Conservation (phyloP, 1,140 invertebrate genomes). For the Orius insidiosus region DNA sequence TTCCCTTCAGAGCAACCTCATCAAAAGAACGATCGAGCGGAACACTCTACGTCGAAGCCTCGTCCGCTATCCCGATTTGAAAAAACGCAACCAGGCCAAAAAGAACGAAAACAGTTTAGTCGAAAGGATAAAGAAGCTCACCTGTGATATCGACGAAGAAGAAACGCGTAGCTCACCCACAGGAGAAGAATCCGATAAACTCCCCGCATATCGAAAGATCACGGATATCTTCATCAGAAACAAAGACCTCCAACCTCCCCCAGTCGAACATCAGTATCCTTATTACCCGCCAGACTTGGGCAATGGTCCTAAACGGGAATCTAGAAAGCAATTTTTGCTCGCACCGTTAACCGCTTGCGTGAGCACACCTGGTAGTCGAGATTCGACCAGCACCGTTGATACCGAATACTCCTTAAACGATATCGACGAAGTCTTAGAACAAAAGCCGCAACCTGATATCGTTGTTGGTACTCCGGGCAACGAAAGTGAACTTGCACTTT, state of each 20-base stretch:
- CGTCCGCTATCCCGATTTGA: slow-evolving; percentile 36
- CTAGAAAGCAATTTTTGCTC: slow-evolving; percentile 51
- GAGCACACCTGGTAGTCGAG: slow-evolving; percentile 26
- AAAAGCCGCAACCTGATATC: slow-evolving; percentile 44
- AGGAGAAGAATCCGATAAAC: slow-evolving; percentile 13
- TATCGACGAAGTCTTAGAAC: slow-evolving; percentile 39
- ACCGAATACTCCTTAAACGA: slow-evolving; percentile 46
- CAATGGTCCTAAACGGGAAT: slow-evolving; percentile 32
- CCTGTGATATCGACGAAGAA: slow-evolving; percentile 60
- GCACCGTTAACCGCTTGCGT: slow-evolving; percentile 58
- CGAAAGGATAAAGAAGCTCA: slow-evolving; percentile 60
- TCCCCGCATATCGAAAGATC: not conserved
- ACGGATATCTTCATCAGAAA: slow-evolving; percentile 11
- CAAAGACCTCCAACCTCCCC: slow-evolving; percentile 14
- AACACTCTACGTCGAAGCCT: slow-evolving; percentile 50
- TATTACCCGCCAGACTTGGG: slow-evolving; percentile 34
- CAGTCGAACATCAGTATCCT: slow-evolving; percentile 19
- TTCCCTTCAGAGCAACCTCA: slow-evolving; percentile 19
- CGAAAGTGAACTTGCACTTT: slow-evolving; percentile 51
- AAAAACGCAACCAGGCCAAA: slow-evolving; percentile 30
- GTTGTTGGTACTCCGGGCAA: slow-evolving; percentile 48
- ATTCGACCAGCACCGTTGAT: slow-evolving; percentile 25
- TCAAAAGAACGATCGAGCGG: slow-evolving; percentile 43
- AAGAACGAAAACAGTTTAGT: slow-evolving; percentile 47
- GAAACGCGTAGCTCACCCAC: slow-evolving; percentile 19